Base-by-base conservation (phyloP, 1,140 invertebrate genomes). In the Neodiprion fabricii region DNA sequence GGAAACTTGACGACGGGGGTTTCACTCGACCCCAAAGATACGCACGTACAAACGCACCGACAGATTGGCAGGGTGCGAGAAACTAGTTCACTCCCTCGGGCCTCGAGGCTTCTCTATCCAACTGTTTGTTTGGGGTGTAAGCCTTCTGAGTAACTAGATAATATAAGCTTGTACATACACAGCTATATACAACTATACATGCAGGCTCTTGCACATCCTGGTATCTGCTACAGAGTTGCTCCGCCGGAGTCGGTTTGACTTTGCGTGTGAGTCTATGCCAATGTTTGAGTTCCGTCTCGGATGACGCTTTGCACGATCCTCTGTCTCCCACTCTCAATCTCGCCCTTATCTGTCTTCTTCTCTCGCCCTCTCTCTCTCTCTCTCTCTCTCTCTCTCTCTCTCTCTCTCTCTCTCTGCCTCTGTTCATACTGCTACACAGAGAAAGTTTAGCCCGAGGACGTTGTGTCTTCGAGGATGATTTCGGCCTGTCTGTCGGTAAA, bases 231-330 rank as follows among this genome's bases (percentile, higher is more conserved):
- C 67, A 69, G 5, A 7, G 40, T 21, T 7, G 40, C 40, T 21
- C 7, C 12, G 17, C 61, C 17, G 50, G 23, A 23, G 7, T 66
- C 48, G 75, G 79, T 79, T 82, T 83, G 80, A 84, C 82, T 84
- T 82, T 81, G 76, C 65, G 80, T 75, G 74, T 75, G 61, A 72
- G 78, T 76, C 75, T 82, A 81, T 78, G 76, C 76, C 80, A 82
- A 82, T 83, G 82, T 83, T 83, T 83, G 82, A 83, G 79, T 83
- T 83, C 76, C 74, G 80, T 81, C 79, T 82, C 79, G 80, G 76
- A 81, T 83, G 78, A 80, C 79, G 78, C 79, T 80, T 82, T 82
- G 78, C 76, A 70, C 53, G 76, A 40, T 77, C 48, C 75, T 76
- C 71, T 67, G 72, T 74, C 72, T 23, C 73, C 74, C 49, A 65